Evolutionary conservation across 2,113 vertebrate species (phyloP).

Genomic region (Heterotis niloticus): DNA sequence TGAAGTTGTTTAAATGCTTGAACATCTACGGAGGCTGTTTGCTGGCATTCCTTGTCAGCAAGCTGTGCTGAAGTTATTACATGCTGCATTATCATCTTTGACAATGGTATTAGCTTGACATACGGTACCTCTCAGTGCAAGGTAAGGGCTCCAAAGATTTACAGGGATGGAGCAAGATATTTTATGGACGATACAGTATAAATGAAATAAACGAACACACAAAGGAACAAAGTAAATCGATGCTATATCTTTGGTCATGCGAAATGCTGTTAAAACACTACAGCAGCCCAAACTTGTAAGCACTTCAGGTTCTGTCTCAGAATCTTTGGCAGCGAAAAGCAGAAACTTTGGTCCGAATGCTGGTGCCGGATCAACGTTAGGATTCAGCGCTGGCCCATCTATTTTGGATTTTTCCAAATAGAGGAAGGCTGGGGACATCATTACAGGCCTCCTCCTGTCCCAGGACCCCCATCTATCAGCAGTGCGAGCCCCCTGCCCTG

Average conservation of each 20-base stretch:
- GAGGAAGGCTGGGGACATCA: constrained; percentile 16
- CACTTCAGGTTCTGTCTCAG: background rate
- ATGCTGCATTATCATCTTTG: no score
- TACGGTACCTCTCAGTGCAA: no score
- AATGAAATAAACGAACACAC: no score
- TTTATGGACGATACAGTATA: no score
- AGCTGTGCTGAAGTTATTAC: background rate
- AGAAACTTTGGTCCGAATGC: background rate
- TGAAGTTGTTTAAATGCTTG: background rate
- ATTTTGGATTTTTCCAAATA: constrained; percentile 1
- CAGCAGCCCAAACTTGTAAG: no score
- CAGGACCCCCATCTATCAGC: background rate
- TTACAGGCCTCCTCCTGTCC: background rate
- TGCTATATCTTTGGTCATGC: background rate
- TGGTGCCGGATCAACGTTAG: background rate
- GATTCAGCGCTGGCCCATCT: constrained; percentile 11
- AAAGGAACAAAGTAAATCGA: background rate
- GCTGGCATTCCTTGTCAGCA: background rate
- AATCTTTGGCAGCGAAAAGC: background rate
- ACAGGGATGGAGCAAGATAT: no score
- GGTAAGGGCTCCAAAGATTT: no score
- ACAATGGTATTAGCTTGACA: no score
- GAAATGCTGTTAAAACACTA: background rate
- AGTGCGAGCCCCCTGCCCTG: background rate
- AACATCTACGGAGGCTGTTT: background rate